Evolutionary conservation across 2,113 vertebrate genomes (phyloP).

Genomic region (Anolis carolinensis): DNA sequence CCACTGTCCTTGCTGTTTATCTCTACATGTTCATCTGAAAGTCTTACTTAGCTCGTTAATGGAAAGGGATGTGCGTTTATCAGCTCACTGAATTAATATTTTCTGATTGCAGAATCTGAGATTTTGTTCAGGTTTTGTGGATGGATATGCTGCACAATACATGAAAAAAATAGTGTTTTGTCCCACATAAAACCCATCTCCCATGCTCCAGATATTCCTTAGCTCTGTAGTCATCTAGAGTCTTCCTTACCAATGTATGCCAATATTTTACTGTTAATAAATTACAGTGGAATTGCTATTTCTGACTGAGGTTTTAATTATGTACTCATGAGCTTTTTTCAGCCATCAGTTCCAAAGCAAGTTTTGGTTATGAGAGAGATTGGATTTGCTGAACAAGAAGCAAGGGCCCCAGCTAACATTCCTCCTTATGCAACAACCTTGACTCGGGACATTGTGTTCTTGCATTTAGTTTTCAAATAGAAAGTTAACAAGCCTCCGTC

Average conservation of each 20-base stretch:
- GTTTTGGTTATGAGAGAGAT: not conserved
- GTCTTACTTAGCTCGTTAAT: not conserved
- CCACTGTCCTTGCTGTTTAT: too few species aligned
- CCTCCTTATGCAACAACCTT: not conserved
- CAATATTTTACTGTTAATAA: not conserved
- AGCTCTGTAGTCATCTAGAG: not conserved
- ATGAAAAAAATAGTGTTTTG: not conserved
- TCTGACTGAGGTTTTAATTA: not conserved
- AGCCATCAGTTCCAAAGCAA: not conserved
- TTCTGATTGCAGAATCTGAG: not conserved
- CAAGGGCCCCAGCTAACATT: not conserved
- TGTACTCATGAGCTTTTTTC: not conserved
- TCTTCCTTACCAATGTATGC: not conserved
- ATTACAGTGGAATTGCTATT: not conserved
- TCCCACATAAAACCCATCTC: not conserved
- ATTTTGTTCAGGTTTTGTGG: not conserved
- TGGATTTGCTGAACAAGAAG: not conserved
- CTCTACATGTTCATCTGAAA: not conserved
- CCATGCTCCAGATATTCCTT: not conserved
- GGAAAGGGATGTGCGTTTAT: not conserved
- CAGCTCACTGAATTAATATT: not conserved
- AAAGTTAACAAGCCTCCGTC: not conserved
- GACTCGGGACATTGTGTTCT: slow-evolving; percentile 11
- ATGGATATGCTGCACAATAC: not conserved
- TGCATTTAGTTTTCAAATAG: not conserved